Evolutionary conservation across 1,140 invertebrate species (phyloP).

Genomic region (Trissolcus basalis): DNA sequence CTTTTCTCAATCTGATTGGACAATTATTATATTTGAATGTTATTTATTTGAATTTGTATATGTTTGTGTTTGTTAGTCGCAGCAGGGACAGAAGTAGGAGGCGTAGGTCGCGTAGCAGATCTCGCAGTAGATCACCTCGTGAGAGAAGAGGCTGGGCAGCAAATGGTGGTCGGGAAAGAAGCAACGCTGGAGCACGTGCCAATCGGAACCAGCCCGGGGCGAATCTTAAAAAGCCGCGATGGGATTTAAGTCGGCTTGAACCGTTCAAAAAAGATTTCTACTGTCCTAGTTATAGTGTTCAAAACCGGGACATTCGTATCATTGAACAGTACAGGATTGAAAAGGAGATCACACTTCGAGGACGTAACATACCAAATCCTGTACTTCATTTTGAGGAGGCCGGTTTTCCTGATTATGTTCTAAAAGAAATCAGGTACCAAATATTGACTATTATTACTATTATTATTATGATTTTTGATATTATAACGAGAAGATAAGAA

Average conservation of each 20-base stretch:
- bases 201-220: conserved; percentile 81
- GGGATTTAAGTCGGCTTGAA: conserved; percentile 86
- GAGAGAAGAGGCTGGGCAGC: conserved; percentile 72
- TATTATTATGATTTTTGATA: no score
- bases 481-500: no score
- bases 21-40: no score
- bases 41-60: no score
- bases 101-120: conserved; percentile 69
- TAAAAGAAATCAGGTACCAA: conserved; percentile 80
- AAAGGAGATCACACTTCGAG: conserved; percentile 89
- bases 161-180: conserved; percentile 73
- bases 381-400: conserved; percentile 89
- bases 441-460: no score
- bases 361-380: conserved; percentile 87
- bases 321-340: conserved; percentile 84
- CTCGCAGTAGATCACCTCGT: conserved; percentile 68
- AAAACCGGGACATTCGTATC: conserved; percentile 82
- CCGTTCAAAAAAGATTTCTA: conserved; percentile 97
- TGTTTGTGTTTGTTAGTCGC: conserved; percentile 55
- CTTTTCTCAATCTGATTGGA: no score
- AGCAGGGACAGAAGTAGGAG: conserved; percentile 72
- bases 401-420: conserved; percentile 88
- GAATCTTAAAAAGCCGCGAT: conserved; percentile 86
- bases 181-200: conserved; percentile 73
- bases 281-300: conserved; percentile 84